Conservation (phyloP, 2,888 invertebrate species). For the Myathropa florea region DNA sequence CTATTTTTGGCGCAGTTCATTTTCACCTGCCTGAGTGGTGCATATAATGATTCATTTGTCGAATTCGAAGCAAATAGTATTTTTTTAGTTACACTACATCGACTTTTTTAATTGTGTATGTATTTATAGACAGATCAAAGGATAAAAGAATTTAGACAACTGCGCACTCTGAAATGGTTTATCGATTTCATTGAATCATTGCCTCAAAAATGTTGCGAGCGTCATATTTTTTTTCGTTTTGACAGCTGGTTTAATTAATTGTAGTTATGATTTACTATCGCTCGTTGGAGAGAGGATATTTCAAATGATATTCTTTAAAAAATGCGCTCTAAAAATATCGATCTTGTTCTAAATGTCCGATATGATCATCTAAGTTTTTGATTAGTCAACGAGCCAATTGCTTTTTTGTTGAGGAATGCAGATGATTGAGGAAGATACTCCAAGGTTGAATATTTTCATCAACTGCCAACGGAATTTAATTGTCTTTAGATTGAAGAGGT, state of each 20-base stretch:
- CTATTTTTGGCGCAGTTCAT: slow-evolving; percentile 51
- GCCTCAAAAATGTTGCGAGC: neutral
- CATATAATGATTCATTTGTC: slow-evolving; percentile 60
- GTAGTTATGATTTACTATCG: neutral
- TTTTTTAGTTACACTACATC: neutral
- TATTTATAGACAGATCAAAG: slow-evolving; percentile 50
- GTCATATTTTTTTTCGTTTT: neutral
- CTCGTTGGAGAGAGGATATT: neutral
- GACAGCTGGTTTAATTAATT: neutral
- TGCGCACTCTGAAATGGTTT: slow-evolving; percentile 40
- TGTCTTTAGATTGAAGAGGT: neutral
- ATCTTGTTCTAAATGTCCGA: neutral
- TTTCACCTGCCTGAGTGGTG: slow-evolving; percentile 54
- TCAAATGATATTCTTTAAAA: neutral
- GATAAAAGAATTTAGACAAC: neutral
- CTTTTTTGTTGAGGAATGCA: neutral
- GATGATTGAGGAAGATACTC: neutral
- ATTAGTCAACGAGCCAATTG: neutral
- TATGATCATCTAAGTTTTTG: neutral
- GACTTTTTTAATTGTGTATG: slow-evolving; percentile 25
- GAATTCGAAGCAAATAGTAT: slow-evolving; percentile 9
- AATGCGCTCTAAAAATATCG: neutral
- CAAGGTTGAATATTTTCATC: neutral
- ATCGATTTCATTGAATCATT: neutral
- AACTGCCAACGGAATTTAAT: neutral